Evolutionary conservation across 1,140 invertebrate species (phyloP), one percentile per base, ranked within the genome.

Genomic region (Rhynchophorus ferrugineus): DNA sequence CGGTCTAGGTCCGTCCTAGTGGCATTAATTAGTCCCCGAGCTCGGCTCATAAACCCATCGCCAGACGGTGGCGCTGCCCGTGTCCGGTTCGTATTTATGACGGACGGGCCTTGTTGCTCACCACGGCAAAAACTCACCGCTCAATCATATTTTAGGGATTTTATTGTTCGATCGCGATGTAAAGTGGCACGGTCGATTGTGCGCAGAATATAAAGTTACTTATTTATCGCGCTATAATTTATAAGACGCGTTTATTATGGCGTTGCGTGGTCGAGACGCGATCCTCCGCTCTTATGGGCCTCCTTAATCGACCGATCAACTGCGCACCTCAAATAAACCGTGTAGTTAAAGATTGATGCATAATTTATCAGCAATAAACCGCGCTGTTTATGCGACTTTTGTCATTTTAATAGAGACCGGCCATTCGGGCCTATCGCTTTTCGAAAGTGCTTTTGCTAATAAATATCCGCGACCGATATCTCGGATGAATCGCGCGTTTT

Each of bases 81-180:
- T 60, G 58, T 60, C 50, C 34, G 45, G 47, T 43, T 45, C 59
- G 62, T 64, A 67, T 67, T 67, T 67, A 67, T 67, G 60, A 59
- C 54, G 53, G 51, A 56, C 63, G 56, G 39, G 44, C 51, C 61
- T 57, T 67, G 65, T 67, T 63, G 57, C 58, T 57, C 46, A 56
- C 50, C 58, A 57, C 61, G 65, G 62, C 62, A 67, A 67, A 67
- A 65, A 64, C 51, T 58, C 64, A 67, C 65, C 65, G 64, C 60
- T 67, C 67, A 69, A 69, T 69, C 66, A 69, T 69, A 69, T 69
- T 67, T 69, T 66, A 68, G 65, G 65, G 57, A 69, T 69, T 69
- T 69, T 69, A 69, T 69, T 69, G 67, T 69, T 69, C 67, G 55
- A 63, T 57, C 50, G 47, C 61, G 64, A 65, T 67, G 64, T 66